Evolutionary conservation across 2,113 vertebrate species (phyloP).

Genomic region (Zapornia atra): DNA sequence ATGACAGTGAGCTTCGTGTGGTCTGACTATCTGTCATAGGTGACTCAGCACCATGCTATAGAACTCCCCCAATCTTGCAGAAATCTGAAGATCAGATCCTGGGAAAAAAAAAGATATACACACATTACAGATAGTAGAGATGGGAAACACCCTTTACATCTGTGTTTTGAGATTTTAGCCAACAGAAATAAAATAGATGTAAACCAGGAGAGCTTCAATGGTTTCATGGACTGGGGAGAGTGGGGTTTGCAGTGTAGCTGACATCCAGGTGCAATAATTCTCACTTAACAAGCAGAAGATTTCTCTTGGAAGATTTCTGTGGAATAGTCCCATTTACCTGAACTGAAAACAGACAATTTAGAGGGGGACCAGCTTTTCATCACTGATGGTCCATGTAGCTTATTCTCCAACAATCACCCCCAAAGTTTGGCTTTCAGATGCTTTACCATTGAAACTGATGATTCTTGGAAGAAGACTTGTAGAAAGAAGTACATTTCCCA

Average conservation of each 20-base stretch:
- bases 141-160: neutral
- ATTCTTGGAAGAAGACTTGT: neutral
- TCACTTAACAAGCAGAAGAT: neutral
- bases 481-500: neutral
- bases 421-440: neutral
- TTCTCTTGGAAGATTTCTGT: neutral
- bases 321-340: neutral
- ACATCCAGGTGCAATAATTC: neutral
- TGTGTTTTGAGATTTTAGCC: neutral
- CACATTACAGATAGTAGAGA: fast-evolving
- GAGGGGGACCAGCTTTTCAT: neutral
- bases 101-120: neutral
- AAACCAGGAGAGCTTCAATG: neutral
- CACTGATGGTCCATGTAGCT: neutral
- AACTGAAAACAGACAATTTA: neutral
- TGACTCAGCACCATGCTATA: neutral
- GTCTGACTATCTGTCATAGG: neutral
- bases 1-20: neutral
- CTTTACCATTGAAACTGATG: neutral
- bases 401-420: neutral
- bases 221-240: neutral
- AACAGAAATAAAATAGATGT: neutral
- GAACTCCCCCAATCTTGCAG: neutral
- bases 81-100: neutral
- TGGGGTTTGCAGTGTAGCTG: neutral